phyloP scores from a whole-genome alignment of 2,797 vertebrate species.

The Trachops cirrhosus region DNA sequence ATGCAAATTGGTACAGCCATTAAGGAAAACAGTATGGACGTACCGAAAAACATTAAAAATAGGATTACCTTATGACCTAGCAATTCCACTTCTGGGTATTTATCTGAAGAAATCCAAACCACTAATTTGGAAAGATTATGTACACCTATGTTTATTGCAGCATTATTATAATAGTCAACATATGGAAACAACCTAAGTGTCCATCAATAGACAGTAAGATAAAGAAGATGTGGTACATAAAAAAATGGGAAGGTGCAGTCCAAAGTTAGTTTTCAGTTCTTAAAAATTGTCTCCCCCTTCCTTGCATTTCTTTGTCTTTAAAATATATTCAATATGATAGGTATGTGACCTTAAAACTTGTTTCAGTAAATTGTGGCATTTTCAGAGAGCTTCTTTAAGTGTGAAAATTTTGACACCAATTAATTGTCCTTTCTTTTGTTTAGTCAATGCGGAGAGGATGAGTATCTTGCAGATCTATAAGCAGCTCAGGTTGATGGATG shows the following conservation, averaged over 20 bases:
- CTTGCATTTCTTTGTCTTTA: background rate
- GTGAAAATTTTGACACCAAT: background rate
- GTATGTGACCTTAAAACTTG: background rate
- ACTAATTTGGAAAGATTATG: no score
- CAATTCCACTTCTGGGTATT: no score
- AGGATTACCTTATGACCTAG: no score
- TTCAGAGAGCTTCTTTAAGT: background rate
- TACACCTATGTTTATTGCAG: no score
- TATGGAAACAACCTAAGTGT: no score
- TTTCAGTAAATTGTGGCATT: background rate
- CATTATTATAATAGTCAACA: no score
- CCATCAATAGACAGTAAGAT: no score
- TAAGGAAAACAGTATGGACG: no score
- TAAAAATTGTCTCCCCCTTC: background rate
- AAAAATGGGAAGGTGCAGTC: background rate
- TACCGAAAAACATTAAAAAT: no score
- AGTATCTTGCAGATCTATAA: background rate
- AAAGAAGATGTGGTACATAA: no score
- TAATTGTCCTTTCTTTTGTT: background rate
- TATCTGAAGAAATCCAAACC: no score
- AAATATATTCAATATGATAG: background rate
- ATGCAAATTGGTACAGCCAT: no score
- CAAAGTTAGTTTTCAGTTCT: background rate
- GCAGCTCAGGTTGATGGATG: background rate
- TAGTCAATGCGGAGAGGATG: background rate